Evolutionary conservation across 1,140 invertebrate species (phyloP), one percentile per base, ranked within the genome.

Genomic region (Eumaeus atala): DNA sequence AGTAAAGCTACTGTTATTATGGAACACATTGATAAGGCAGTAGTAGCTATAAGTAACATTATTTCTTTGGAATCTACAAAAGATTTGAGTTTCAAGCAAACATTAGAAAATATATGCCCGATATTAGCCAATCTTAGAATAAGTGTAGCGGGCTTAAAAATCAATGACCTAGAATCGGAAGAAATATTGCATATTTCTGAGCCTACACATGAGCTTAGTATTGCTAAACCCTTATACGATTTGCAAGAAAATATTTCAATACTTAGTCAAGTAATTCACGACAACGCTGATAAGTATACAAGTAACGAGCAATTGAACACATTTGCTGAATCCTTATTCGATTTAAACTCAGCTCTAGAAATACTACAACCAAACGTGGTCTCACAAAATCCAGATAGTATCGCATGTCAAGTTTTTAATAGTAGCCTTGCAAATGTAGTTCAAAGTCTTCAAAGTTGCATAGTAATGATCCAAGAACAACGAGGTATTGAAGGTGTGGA

Each of bases 401-500:
- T 77, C 9, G 62, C 63, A 28, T 58, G 64, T 16, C 54, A 68
- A 53, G 64, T 74, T 16, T 60, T 75, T 14, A 74, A 61, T 59
- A 37, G 61, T 36, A 81, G 84, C 21, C 72, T 91, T 28, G 89
- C 89, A 11, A 77, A 81, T 42, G 87, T 88, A 16, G 67, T 91
- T 7, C 78, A 88, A 64, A 88, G 87, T 68, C 72, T 91, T 40
- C 84, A 88, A 61, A 89, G 88, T 59, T 89, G 86, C 58, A 71
- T 91, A 38, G 70, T 89, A n/a, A 59, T 89, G 48, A 77, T 91
- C 17, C 79, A 90, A 59, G 81, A 88, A 70, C 77, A 87, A 58
- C 61, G 66, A 48, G 67, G 73, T 3, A 38, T 89, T 44, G 87
- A 88, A 75, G 67, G 57, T 14, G 63, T 62, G 6, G 89, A 89